A percentile compares a stretch with the other conserved stretches of the same genome.
Evolutionary conservation across 2,888 invertebrate genomes (phyloP).

Genomic region (Tuta absoluta): DNA sequence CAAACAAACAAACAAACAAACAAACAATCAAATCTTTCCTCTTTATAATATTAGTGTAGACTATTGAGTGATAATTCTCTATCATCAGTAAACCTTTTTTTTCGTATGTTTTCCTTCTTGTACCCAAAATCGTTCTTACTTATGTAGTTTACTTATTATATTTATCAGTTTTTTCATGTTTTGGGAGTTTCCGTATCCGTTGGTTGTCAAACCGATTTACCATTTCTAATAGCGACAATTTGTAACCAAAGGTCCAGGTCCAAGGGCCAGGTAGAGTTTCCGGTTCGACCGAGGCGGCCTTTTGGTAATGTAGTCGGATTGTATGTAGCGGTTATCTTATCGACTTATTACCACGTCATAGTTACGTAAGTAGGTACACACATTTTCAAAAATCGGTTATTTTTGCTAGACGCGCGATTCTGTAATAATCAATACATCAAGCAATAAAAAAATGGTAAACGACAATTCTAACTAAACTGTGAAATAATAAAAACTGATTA

Average conservation of each 20-base stretch:
- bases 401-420: too few species aligned
- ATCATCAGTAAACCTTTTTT: too few species aligned
- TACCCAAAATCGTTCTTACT: too few species aligned
- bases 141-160: too few species aligned
- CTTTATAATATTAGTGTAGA: too few species aligned
- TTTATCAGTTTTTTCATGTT: neutral
- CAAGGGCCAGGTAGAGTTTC: neutral
- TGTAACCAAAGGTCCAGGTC: neutral
- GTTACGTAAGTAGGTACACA: too few species aligned
- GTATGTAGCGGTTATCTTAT: too few species aligned
- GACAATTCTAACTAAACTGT: constrained; percentile 34
- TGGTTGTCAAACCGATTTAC: neutral
- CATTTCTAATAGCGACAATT: neutral
- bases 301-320: neutral
- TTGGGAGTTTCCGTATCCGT: neutral
- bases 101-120: too few species aligned
- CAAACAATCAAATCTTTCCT: too few species aligned
- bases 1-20: too few species aligned
- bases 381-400: neutral
- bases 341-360: too few species aligned
- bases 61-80: too few species aligned
- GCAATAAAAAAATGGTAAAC: neutral
- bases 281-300: neutral
- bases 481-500: constrained; percentile 58
- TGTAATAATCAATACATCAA: neutral